phyloP scores from a whole-genome alignment of 2,888 invertebrate genomes.

The Nomada ferruginata region DNA sequence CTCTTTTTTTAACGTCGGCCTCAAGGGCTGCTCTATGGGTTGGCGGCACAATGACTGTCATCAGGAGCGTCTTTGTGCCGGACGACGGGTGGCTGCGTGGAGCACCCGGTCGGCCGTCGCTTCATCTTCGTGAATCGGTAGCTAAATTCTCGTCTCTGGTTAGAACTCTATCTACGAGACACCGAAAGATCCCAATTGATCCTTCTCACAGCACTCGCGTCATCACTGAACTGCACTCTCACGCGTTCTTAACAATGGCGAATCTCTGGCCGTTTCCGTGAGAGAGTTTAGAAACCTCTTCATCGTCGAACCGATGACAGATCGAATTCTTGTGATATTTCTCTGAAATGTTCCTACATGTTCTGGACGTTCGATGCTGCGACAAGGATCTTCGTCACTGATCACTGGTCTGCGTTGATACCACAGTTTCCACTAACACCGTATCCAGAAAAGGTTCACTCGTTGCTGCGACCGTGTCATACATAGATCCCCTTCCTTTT shows the following conservation, averaged over 20 bases:
- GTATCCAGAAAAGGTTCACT: constrained; percentile 51
- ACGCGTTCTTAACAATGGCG: constrained; percentile 30
- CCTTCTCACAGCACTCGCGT: constrained; percentile 41
- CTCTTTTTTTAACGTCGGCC: constrained; percentile 57
- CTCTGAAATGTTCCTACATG: neutral
- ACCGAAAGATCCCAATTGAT: neutral
- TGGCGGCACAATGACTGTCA: constrained; percentile 78
- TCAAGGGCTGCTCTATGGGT: constrained; percentile 69
- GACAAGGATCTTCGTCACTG: constrained; percentile 12
- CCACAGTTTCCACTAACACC: constrained; percentile 54
- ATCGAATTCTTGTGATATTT: neutral
- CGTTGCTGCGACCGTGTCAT: neutral
- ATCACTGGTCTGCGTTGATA: constrained; percentile 2
- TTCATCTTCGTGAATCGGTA: constrained; percentile 67
- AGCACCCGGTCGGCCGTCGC: constrained; percentile 75
- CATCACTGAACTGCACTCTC: constrained; percentile 54
- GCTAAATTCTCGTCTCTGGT: constrained; percentile 13
- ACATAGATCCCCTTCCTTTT: neutral
- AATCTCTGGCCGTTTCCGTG: neutral
- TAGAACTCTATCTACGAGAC: constrained; percentile 25
- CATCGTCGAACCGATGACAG: constrained; percentile 10
- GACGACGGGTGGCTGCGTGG: constrained; percentile 78
- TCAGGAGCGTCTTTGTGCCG: constrained; percentile 79
- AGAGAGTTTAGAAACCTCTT: neutral
- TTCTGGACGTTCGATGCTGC: neutral